Conservation (phyloP, 2,888 invertebrate genomes). For the Eudasyphora cyanicolor region DNA sequence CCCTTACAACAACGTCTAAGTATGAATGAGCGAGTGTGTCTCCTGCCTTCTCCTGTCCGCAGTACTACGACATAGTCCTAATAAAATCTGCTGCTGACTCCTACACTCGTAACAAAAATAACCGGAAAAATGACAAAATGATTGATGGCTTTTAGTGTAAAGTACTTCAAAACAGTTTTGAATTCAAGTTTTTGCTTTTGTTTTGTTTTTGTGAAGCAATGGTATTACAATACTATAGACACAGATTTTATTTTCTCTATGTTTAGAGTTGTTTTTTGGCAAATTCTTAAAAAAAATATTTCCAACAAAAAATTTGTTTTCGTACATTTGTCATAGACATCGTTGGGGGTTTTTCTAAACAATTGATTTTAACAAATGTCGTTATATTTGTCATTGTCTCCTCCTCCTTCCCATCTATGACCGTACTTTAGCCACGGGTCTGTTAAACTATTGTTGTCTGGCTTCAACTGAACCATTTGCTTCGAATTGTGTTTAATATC, state of each 20-base stretch:
- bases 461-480: no score
- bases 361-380: slow-evolving; percentile 61
- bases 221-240: slow-evolving; percentile 11
- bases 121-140: slow-evolving; percentile 44
- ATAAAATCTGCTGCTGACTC: slow-evolving; percentile 30
- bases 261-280: background rate
- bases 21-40: slow-evolving; percentile 5
- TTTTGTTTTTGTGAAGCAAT: background rate
- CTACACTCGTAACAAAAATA: slow-evolving; percentile 18
- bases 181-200: slow-evolving; percentile 12
- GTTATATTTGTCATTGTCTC: slow-evolving; percentile 56
- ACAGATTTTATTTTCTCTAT: background rate
- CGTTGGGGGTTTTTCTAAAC: slow-evolving; percentile 52
- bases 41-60: no score
- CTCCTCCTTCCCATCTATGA: background rate
- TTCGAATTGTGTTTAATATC: slow-evolving; percentile 39
- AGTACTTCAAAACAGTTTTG: slow-evolving; percentile 51
- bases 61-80: background rate
- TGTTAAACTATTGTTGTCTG: no score
- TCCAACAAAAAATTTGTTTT: slow-evolving; percentile 12
- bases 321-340: slow-evolving; percentile 16
- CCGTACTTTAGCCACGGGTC: background rate
- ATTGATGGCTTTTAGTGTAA: slow-evolving; percentile 60
- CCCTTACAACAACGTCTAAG: no score
- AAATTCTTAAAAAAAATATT: slow-evolving; percentile 17